These are phyloP conservation scores for Lutraria lutraria DNA, from an alignment of 2,888 invertebrate genomes.

Conservation along the genomic window DNA sequence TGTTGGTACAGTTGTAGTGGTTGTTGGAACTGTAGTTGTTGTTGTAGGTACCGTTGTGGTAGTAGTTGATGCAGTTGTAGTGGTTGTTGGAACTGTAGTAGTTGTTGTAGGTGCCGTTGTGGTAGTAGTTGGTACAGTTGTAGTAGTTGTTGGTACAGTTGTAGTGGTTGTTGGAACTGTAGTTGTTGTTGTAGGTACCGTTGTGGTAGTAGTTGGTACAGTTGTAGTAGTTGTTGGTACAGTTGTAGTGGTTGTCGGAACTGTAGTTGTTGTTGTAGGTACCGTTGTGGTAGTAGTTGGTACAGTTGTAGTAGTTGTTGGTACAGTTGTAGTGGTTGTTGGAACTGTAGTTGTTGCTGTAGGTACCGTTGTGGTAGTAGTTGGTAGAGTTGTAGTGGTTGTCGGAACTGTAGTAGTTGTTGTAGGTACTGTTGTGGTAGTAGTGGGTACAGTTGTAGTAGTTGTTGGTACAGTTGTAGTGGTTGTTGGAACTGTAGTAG, in stretches of 20 bases:
- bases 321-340: neutral
- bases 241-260: neutral
- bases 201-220: neutral
- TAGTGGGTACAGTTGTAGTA: neutral
- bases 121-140: neutral
- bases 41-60: neutral
- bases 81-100: neutral
- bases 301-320: neutral
- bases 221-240: neutral
- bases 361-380: neutral
- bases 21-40: neutral
- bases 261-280: neutral
- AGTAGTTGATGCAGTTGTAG: conserved; percentile 17
- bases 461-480: neutral
- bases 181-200: neutral
- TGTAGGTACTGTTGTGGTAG: neutral
- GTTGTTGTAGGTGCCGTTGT: neutral
- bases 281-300: neutral
- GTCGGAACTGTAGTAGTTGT: neutral
- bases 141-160: neutral
- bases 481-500: neutral
- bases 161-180: neutral
- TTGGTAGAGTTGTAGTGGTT: neutral
- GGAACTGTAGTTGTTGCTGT: neutral
- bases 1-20: neutral